Evolutionary conservation across 2,888 invertebrate species (phyloP).

Genomic region (Drosophila anceps): DNA sequence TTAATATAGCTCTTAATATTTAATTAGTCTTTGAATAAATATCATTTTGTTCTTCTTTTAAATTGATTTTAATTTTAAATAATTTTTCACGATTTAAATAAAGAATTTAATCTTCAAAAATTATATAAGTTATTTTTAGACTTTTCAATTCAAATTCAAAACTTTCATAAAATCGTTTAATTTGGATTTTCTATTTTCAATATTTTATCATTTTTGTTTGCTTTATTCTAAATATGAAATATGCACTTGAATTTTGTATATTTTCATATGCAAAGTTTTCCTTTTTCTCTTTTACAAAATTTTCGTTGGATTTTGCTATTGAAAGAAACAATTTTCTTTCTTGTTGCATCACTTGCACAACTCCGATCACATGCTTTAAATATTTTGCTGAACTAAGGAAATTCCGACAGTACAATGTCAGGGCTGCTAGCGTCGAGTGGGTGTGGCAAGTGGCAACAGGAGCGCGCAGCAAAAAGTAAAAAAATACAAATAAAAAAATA

Average conservation of each 20-base stretch:
- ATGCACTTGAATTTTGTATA: background rate
- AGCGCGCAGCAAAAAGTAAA: constrained; percentile 8
- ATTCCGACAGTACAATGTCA: constrained; percentile 32
- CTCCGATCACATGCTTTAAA: constrained; percentile 7
- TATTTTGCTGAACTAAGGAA: constrained; percentile 8
- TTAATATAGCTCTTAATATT: no score
- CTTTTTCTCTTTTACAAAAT: background rate
- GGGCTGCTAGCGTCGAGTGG: constrained; percentile 16
- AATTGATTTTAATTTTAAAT: no score
- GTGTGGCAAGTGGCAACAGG: constrained; percentile 5
- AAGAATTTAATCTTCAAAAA: no score
- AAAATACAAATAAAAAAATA: constrained; percentile 4
- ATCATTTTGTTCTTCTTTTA: no score
- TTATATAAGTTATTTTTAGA: no score
- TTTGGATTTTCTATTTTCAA: background rate
- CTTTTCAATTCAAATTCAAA: no score
- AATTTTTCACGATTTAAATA: no score
- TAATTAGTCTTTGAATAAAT: no score
- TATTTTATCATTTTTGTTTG: no score
- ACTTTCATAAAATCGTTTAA: no score
- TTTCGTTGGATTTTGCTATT: constrained; percentile 7
- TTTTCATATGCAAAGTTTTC: no score
- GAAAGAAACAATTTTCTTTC: background rate
- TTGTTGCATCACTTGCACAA: constrained; percentile 8
- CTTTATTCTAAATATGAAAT: background rate